Percentiles rank a stretch among this genome's conserved stretches.
Conservation (phyloP, 2,113 vertebrate species). For the Sus scrofa region DNA sequence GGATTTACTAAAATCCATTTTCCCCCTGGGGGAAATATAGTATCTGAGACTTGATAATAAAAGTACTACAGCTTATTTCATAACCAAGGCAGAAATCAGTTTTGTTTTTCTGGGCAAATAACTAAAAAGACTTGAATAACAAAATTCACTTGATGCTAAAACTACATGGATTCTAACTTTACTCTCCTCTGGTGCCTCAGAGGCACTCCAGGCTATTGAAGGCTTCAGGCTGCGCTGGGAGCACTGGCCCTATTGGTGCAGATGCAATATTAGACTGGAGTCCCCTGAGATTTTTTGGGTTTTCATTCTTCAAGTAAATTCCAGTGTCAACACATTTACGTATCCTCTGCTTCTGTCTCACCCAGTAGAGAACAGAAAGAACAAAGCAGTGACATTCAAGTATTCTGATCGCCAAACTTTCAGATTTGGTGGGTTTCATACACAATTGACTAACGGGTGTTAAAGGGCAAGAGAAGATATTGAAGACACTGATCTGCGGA, state of each 20-base stretch:
- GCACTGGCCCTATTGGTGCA: neutral
- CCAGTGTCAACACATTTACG: neutral
- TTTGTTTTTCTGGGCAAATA: slow-evolving; percentile 22
- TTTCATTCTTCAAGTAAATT: slow-evolving; percentile 1
- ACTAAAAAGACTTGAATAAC: neutral
- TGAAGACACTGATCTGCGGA: neutral
- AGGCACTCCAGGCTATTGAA: neutral
- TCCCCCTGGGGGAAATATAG: neutral
- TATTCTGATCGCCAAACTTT: neutral
- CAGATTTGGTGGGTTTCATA: neutral
- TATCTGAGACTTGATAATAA: slow-evolving; percentile 20
- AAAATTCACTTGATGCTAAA: neutral
- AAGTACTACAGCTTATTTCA: neutral
- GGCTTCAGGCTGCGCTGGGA: neutral
- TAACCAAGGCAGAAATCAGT: neutral
- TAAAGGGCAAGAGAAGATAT: neutral
- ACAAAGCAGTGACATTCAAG: neutral
- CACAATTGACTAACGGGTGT: neutral
- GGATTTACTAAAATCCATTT: neutral
- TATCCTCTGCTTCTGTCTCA: neutral
- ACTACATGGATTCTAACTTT: neutral
- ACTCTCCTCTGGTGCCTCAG: neutral
- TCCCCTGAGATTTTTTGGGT: neutral
- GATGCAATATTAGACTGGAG: neutral
- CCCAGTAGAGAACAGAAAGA: neutral